A percentile compares a stretch with the other conserved stretches of the same genome.
Conservation (phyloP, 2,113 vertebrate genomes). For the Lamprotornis superbus region DNA sequence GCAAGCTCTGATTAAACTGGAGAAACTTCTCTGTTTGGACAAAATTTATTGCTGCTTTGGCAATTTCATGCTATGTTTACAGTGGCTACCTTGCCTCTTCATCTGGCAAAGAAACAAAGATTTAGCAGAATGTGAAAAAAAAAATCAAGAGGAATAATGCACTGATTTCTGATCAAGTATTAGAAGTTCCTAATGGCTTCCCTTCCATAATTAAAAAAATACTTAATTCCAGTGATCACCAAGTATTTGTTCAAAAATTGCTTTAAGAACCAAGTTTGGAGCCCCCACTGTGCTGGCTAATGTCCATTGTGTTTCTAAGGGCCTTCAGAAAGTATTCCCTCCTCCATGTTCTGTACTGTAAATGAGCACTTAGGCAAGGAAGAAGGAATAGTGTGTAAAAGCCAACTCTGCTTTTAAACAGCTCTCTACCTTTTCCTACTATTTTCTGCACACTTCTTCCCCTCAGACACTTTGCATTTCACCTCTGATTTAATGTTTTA, state of each 20-base stretch:
- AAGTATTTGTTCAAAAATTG: background rate
- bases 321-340: background rate
- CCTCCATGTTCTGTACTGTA: background rate
- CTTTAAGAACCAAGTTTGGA: background rate
- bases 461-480: background rate
- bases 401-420: constrained; percentile 1
- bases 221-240: background rate
- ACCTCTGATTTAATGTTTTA: background rate
- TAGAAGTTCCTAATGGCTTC: background rate
- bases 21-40: background rate
- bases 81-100: constrained; percentile 9
- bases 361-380: constrained; percentile 6
- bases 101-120: constrained; percentile 21
- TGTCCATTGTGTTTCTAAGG: background rate
- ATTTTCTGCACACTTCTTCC: background rate
- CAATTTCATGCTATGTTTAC: background rate
- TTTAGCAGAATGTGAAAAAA: background rate
- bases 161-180: background rate
- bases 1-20: background rate
- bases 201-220: background rate
- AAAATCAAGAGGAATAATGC: background rate
- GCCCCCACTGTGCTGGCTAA: constrained; percentile 16
- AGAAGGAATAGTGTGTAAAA: background rate
- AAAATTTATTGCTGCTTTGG: background rate
- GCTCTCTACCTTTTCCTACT: background rate